These are phyloP conservation scores for Microdon myrmicae DNA, from an alignment of 2,888 invertebrate species.

Conservation along the genomic window DNA sequence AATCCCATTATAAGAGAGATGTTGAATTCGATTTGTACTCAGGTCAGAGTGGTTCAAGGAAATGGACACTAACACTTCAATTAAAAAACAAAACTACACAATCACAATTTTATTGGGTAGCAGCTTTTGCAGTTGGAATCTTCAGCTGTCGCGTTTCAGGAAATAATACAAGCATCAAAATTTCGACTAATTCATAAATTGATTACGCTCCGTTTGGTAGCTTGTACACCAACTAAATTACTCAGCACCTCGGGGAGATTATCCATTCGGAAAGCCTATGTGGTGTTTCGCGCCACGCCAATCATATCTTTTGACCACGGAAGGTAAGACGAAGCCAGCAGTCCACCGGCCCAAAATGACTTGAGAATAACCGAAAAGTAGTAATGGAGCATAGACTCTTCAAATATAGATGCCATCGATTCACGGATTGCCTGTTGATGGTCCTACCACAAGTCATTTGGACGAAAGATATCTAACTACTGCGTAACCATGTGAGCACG, in stretches of 20 bases:
- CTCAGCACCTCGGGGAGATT: slow-evolving; percentile 83
- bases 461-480: too few relatives aligned
- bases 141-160: too few relatives aligned
- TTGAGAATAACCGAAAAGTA: slow-evolving; percentile 85
- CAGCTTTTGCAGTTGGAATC: slow-evolving; percentile 32
- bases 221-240: slow-evolving; percentile 86
- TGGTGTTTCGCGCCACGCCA: slow-evolving; percentile 76
- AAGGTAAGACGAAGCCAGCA: slow-evolving; percentile 70
- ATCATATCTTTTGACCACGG: slow-evolving; percentile 73
- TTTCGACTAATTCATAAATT: too few relatives aligned
- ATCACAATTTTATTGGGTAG: too few relatives aligned
- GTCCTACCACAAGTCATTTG: too few relatives aligned
- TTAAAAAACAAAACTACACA: too few relatives aligned
- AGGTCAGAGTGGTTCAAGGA: too few relatives aligned
- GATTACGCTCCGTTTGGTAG: slow-evolving; percentile 83
- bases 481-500: too few relatives aligned
- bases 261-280: slow-evolving; percentile 71
- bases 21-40: too few relatives aligned
- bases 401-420: slow-evolving; percentile 86
- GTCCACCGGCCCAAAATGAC: slow-evolving; percentile 90
- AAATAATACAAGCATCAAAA: too few relatives aligned
- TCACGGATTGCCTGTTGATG: slow-evolving; percentile 81
- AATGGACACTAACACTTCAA: too few relatives aligned
- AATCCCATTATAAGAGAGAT: too few relatives aligned
- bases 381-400: slow-evolving; percentile 90